Base-by-base conservation (phyloP, 2,888 invertebrate species). In the Eumerus sabulonum region DNA sequence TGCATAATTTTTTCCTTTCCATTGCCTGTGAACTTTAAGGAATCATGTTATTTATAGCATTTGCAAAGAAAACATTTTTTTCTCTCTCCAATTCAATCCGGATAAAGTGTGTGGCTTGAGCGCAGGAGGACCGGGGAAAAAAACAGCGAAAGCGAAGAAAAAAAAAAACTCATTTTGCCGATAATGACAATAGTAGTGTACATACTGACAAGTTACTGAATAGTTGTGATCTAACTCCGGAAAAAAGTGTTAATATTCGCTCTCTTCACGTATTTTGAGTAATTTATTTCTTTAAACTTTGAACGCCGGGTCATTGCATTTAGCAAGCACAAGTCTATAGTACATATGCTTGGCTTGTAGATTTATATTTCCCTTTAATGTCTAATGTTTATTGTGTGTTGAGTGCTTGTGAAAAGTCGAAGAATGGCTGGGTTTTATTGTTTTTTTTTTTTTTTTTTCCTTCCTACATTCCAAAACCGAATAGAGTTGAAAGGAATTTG, bases 131-230 rank as follows among this genome's bases (percentile, higher is more conserved):
- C n/a, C n/a, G n/a, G 27, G 2, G 2, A 7, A 27, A 27, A 27
- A 27, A 27, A 27, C 27, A 27, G 27, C 38, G 4, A 16, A 42
- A 27, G 16, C 35, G 42, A 56, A 45, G 17, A 38, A 42, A 14
- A 50, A 38, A 47, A 64, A 56, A 48, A 36, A 38, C 44, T 9
- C 53, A 13, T 11, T 59, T 67, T 53, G 51, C 67, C 62, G 72
- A 77, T 77, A 73, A 67, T 62, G 67, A 72, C 47, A 63, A 72
- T 53, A 60, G 27, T 63, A 73, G 62, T 77, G 56, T 77, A 72
- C 71, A 70, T 64, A 60, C 62, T 73, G 72, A 66, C 76, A 62
- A 45, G 47, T 27, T 27, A 27, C 7, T 27, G 27, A 27, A 27
- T 27, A 27, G 27, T 27, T 62, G 48, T 62, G 62, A 63, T 42